A percentile compares a stretch with the other conserved stretches of the same genome.
phyloP scores from a whole-genome alignment of 30 jellyfish, hydroid and myxozoan genomes.

The Mastigias papua region DNA sequence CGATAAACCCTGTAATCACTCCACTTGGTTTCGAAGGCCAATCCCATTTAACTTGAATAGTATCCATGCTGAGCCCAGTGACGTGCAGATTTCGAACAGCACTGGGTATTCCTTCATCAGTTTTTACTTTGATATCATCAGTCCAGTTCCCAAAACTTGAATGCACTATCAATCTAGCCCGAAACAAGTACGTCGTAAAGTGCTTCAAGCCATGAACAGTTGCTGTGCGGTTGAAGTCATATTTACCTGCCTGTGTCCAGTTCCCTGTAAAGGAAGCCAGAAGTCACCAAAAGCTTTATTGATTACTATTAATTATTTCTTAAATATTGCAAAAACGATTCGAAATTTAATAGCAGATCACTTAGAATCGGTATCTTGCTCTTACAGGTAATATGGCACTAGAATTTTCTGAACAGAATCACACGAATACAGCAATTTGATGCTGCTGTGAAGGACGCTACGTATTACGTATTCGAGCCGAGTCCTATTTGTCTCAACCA shows the following conservation, averaged over 20 bases:
- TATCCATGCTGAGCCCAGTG: not conserved
- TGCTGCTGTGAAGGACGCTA: too few species aligned
- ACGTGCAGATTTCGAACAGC: constrained; percentile 24
- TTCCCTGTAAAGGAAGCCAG: constrained; percentile 15
- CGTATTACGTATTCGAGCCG: too few species aligned
- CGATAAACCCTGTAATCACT: not conserved
- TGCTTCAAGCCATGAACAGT: constrained; percentile 19
- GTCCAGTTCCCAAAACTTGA: constrained; percentile 60
- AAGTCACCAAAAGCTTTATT: not conserved
- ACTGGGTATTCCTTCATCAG: constrained; percentile 67
- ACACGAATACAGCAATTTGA: too few species aligned
- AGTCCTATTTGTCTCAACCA: too few species aligned
- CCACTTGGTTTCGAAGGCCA: constrained; percentile 48
- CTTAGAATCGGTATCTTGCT: too few species aligned
- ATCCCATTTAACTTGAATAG: constrained; percentile 43
- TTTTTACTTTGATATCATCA: not conserved
- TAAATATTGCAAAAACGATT: too few species aligned
- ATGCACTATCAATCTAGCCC: constrained; percentile 42
- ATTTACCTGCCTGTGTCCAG: constrained; percentile 10
- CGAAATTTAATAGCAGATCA: too few species aligned
- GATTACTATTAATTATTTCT: not conserved
- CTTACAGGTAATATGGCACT: too few species aligned
- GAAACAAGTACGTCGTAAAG: constrained; percentile 19
- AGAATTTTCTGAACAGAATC: too few species aligned
- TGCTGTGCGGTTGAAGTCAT: not conserved